Percentiles rank a stretch among this genome's conserved stretches.
Evolutionary conservation across 1,140 invertebrate genomes (phyloP).

Genomic region (Sitophilus oryzae): DNA sequence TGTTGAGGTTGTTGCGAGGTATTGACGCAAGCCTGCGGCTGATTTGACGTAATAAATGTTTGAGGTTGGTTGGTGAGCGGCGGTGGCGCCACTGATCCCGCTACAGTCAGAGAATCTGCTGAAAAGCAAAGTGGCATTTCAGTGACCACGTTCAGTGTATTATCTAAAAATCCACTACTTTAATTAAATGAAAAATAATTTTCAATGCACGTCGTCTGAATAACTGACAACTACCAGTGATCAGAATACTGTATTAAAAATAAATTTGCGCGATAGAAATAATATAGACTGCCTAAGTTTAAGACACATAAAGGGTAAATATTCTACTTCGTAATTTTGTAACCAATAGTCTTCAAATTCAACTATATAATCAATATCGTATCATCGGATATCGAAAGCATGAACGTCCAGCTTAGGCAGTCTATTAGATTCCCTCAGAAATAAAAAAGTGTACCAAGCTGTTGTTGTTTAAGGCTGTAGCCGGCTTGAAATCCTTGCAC

Average conservation of each 20-base stretch:
- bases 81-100: slow-evolving; percentile 3
- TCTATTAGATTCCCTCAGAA: no score
- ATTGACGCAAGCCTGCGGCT: slow-evolving; percentile 11
- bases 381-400: no score
- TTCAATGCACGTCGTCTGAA: not conserved
- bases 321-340: no score
- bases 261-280: no score
- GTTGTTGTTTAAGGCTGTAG: slow-evolving; percentile 41
- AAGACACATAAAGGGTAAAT: no score
- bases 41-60: slow-evolving; percentile 4
- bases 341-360: no score
- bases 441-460: slow-evolving; percentile 35
- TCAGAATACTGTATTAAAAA: no score
- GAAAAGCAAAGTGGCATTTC: not conserved
- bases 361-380: no score
- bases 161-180: not conserved
- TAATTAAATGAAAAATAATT: not conserved
- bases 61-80: slow-evolving; percentile 14
- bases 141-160: not conserved
- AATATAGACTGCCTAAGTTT: no score
- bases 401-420: no score
- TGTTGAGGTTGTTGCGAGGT: slow-evolving; percentile 12
- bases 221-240: slow-evolving; percentile 4
- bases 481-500: slow-evolving; percentile 47
- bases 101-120: slow-evolving; percentile 20